A percentile compares a stretch with the other conserved stretches of the same genome.
These are phyloP conservation scores for Monochamus saltuarius DNA, from an alignment of 1,140 invertebrate species.

Conservation along the genomic window DNA sequence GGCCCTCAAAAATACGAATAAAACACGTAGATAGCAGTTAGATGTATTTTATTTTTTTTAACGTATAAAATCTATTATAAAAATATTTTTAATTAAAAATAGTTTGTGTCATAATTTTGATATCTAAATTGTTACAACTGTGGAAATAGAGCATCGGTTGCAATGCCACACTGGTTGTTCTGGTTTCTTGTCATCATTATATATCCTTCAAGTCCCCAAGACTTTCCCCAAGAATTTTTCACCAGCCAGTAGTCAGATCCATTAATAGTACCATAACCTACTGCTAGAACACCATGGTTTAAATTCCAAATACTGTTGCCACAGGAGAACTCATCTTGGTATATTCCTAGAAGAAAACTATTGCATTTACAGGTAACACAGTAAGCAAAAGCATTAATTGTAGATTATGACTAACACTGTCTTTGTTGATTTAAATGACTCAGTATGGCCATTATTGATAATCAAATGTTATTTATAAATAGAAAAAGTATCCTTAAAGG, in stretches of 20 bases:
- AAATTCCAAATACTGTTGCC: slow-evolving; percentile 67
- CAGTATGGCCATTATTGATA: no score
- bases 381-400: no score
- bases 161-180: slow-evolving; percentile 88
- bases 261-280: slow-evolving; percentile 74
- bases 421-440: no score
- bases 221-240: slow-evolving; percentile 81
- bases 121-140: slow-evolving; percentile 61
- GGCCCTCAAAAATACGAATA: no score
- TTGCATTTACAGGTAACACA: background rate
- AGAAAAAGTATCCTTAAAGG: no score
- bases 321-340: slow-evolving; percentile 21
- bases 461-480: no score
- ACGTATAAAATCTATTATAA: no score
- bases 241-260: slow-evolving; percentile 79
- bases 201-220: slow-evolving; percentile 85
- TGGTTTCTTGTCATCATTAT: slow-evolving; percentile 86
- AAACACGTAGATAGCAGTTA: no score
- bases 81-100: no score
- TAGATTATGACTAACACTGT: no score
- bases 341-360: background rate
- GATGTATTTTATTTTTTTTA: no score
- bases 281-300: slow-evolving; percentile 84
- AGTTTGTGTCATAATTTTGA: no score
- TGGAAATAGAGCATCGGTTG: slow-evolving; percentile 77